Conservation (phyloP, 2,797 vertebrate species). For the Serranus cabrilla region DNA sequence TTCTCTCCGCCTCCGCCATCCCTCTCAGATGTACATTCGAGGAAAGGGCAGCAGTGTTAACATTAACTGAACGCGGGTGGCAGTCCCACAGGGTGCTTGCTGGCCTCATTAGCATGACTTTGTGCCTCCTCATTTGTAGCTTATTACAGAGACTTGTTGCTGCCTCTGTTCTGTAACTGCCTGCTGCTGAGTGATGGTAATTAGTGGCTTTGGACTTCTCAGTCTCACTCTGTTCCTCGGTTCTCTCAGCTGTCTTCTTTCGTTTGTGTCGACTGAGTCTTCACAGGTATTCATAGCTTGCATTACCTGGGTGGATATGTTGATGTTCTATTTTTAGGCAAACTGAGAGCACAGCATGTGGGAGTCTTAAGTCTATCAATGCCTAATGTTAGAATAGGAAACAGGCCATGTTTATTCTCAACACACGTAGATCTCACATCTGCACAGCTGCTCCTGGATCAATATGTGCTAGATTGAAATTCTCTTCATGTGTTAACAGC, state of each 20-base stretch:
- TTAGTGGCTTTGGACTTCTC: conserved; percentile 43
- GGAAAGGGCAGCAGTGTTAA: conserved; percentile 48
- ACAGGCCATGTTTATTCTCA: neutral
- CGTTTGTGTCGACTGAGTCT: conserved; percentile 13
- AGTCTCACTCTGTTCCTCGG: conserved; percentile 7
- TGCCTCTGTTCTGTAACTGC: conserved; percentile 54
- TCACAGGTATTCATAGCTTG: conserved; percentile 14
- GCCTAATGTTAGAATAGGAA: neutral
- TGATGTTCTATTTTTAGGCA: conserved; percentile 16
- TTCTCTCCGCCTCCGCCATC: conserved; percentile 50
- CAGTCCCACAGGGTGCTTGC: conserved; percentile 56
- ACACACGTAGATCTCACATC: neutral
- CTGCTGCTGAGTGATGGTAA: conserved; percentile 56
- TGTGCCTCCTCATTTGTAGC: conserved; percentile 77
- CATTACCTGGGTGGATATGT: conserved; percentile 24
- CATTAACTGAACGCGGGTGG: conserved; percentile 54
- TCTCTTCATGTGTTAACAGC: neutral
- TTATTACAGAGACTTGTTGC: conserved; percentile 72
- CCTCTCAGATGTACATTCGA: conserved; percentile 47
- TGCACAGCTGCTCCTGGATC: conserved; percentile 12
- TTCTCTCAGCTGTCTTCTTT: conserved; percentile 15
- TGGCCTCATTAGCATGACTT: conserved; percentile 81
- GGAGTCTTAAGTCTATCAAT: neutral
- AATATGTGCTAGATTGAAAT: neutral
- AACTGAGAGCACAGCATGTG: neutral